Conservation (phyloP, 2,888 invertebrate species). For the Tachina fera region DNA sequence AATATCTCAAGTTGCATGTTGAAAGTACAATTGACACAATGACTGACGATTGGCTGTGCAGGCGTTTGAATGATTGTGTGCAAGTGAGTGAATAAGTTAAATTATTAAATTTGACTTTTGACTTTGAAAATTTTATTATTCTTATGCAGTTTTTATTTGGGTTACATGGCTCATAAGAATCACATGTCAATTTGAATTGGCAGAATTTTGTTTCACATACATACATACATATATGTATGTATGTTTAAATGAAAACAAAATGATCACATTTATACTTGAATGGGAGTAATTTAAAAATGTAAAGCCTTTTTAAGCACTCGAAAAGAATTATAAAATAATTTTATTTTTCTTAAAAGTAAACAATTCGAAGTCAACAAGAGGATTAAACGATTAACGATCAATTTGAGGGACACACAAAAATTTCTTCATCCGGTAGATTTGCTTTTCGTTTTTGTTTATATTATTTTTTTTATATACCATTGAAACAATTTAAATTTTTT, state of each 20-base stretch:
- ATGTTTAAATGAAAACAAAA: neutral
- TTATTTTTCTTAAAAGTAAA: constrained; percentile 11
- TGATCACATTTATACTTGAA: constrained; percentile 1
- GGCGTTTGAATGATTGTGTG: neutral
- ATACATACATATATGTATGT: too few species aligned
- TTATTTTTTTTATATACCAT: neutral
- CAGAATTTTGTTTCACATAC: neutral
- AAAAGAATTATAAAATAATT: neutral
- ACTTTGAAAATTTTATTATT: constrained; percentile 50
- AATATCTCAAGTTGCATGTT: constrained; percentile 1
- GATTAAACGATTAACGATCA: constrained; percentile 29
- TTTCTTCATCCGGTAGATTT: neutral
- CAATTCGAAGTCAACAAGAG: constrained; percentile 19
- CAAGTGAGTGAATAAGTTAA: constrained; percentile 46
- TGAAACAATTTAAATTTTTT: neutral
- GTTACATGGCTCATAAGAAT: constrained; percentile 51
- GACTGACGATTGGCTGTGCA: neutral
- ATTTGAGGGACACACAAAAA: constrained; percentile 7
- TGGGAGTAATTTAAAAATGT: constrained; percentile 9
- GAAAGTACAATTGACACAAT: neutral
- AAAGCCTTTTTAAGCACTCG: constrained; percentile 27
- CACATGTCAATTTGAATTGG: constrained; percentile 31
- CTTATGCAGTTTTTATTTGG: constrained; percentile 43
- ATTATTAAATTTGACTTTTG: constrained; percentile 66
- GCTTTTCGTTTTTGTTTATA: neutral